Conservation (phyloP, 2,113 vertebrate genomes). For the Pyrgilauda ruficollis region DNA sequence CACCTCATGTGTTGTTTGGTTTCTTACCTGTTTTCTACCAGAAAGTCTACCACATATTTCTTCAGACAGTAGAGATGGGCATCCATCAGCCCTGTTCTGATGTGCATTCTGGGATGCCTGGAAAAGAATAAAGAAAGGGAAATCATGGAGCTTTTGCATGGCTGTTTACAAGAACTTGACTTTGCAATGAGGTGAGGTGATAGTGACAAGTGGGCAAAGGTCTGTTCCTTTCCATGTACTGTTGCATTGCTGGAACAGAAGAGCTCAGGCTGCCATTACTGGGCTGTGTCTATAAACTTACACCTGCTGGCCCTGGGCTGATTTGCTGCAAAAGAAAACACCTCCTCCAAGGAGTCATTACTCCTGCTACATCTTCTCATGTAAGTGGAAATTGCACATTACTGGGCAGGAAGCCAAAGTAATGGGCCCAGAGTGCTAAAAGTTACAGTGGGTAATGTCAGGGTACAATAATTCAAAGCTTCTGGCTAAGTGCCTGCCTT, state of each 20-base stretch:
- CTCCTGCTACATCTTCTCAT: constrained; percentile 61
- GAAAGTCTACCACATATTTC: constrained; percentile 93
- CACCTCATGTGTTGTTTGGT: not conserved
- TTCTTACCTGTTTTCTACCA: constrained; percentile 90
- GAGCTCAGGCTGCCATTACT: not conserved
- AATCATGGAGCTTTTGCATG: not conserved
- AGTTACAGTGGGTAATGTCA: constrained; percentile 65
- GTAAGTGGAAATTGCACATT: constrained; percentile 65
- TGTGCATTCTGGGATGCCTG: constrained; percentile 92
- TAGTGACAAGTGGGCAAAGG: not conserved
- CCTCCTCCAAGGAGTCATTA: constrained; percentile 56
- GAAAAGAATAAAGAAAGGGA: not conserved
- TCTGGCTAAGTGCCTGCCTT: constrained; percentile 47
- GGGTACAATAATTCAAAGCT: constrained; percentile 65
- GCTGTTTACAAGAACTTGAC: not conserved
- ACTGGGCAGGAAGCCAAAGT: constrained; percentile 63
- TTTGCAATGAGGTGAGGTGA: not conserved
- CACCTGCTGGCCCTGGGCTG: constrained; percentile 60
- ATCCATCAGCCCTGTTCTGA: constrained; percentile 92
- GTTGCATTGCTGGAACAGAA: not conserved
- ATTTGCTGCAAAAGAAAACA: constrained; percentile 48
- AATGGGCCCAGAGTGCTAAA: constrained; percentile 63
- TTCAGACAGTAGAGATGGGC: constrained; percentile 98
- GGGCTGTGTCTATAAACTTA: constrained; percentile 26
- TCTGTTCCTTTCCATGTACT: not conserved